Evolutionary conservation across 2,888 invertebrate species (phyloP).

Genomic region (Caenorhabditis panamensis): DNA sequence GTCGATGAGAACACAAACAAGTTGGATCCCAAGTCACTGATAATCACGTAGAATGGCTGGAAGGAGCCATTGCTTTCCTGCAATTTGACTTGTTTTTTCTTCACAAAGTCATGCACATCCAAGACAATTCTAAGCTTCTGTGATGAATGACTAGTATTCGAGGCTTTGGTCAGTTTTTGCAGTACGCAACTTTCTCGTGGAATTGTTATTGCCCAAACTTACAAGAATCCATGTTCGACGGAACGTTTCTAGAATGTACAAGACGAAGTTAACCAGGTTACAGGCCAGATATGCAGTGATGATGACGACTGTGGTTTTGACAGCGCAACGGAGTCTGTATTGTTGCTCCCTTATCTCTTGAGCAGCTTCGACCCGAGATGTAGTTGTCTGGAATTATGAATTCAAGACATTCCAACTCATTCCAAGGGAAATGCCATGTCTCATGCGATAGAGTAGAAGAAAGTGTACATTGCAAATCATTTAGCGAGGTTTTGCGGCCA

Average conservation of each 20-base stretch:
- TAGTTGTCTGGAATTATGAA: conserved; percentile 40
- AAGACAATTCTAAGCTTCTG: conserved; percentile 33
- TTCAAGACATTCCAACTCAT: neutral
- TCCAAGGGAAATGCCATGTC: neutral
- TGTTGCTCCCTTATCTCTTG: conserved; percentile 68
- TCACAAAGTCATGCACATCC: conserved; percentile 2
- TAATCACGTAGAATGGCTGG: conserved; percentile 64
- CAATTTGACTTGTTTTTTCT: conserved; percentile 29
- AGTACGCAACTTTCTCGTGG: conserved; percentile 6
- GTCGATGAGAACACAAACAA: conserved; percentile 72
- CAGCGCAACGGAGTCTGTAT: conserved; percentile 66
- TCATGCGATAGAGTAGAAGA: conserved; percentile 1
- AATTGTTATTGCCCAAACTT: too few species aligned
- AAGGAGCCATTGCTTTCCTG: conserved; percentile 65
- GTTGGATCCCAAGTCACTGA: conserved; percentile 69
- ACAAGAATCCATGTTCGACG: conserved; percentile 52
- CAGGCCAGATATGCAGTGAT: conserved; percentile 73
- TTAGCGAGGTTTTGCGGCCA: neutral
- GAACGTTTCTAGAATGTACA: conserved; percentile 71
- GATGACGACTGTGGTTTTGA: conserved; percentile 72
- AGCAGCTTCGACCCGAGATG: conserved; percentile 45
- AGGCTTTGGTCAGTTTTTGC: conserved; percentile 46
- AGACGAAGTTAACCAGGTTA: conserved; percentile 70
- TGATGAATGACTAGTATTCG: conserved; percentile 48
- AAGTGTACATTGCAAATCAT: neutral